A percentile compares a stretch with the other conserved stretches of the same genome.
These are phyloP conservation scores for Hestina assimilis DNA, from an alignment of 1,140 invertebrate species.

Conservation along the genomic window DNA sequence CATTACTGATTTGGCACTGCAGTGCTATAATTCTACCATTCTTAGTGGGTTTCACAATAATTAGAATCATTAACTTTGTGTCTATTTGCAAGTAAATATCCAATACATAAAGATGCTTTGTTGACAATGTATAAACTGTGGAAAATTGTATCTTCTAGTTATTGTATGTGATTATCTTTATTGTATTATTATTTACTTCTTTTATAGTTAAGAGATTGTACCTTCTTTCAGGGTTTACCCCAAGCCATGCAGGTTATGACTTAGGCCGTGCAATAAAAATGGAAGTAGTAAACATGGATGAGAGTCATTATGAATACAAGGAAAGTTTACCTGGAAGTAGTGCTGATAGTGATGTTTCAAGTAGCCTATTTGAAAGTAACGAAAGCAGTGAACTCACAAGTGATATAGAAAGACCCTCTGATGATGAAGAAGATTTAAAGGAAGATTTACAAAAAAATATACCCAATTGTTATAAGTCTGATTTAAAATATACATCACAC, in stretches of 20 bases:
- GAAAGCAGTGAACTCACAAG: constrained; percentile 55
- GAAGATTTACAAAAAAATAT: constrained; percentile 69
- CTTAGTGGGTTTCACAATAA: constrained; percentile 44
- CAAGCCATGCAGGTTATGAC: constrained; percentile 58
- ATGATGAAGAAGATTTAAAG: constrained; percentile 65
- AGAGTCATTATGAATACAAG: constrained; percentile 60
- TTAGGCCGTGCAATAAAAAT: constrained; percentile 71
- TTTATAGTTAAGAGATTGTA: constrained; percentile 21
- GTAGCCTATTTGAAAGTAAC: constrained; percentile 55
- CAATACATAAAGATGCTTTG: constrained; percentile 23
- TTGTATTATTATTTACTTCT: constrained; percentile 1
- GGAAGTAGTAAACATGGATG: constrained; percentile 63
- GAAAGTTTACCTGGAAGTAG: constrained; percentile 59
- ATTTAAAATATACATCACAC: constrained; percentile 68
- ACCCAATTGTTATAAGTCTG: constrained; percentile 67
- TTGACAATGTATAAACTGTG: constrained; percentile 58
- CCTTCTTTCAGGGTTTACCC: constrained; percentile 59
- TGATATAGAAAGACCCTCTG: constrained; percentile 54
- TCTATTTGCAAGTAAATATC: constrained; percentile 51
- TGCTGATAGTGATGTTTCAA: constrained; percentile 59
- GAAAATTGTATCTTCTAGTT: constrained; percentile 54
- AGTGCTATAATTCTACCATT: constrained; percentile 49
- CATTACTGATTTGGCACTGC: constrained; percentile 40
- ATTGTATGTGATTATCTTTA: constrained; percentile 43
- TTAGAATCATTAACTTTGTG: constrained; percentile 50